Base-by-base conservation (phyloP, 2,888 invertebrate genomes). In the Abscondita cerata region DNA sequence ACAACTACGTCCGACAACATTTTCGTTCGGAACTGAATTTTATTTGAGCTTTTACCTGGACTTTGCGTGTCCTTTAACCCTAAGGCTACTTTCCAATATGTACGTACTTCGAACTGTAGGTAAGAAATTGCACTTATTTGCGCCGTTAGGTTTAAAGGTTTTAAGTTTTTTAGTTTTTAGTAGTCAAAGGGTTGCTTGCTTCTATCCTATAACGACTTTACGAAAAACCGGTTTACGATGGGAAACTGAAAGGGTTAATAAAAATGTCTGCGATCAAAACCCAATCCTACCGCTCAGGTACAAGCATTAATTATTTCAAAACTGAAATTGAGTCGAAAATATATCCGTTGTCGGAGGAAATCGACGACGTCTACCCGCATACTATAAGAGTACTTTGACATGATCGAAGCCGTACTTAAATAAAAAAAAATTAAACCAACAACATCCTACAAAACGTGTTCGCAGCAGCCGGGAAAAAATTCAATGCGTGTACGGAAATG, bases 141-240 rank as follows among this genome's bases (percentile, higher is more conserved):
- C 34, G 34, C 51, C 51, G 51, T 51, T 51, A 50, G 50, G 50
- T 50, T 13, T 50, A 6, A 19, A 50, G 34, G 15, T 50, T 33
- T 48, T 51, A 46, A 19, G 34, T 33, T 34, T 13, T 48, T 48
- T 25, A 13, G 13, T 33, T 48, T 25, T 25, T 25, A 25, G 25
- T 4, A 25, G 19, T 6, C 33, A 51, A 52, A 60, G 66, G 69
- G 67, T 61, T 56, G 52, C 41, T 41, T 12, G 52, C 44, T 41
- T 15, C 57, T 60, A 56, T 69, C 48, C 65, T 64, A 52, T 66
- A 70, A 70, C 70, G 70, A 68, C 67, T 68, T 68, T 55, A 54
- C 62, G 48, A 62, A 64, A 70, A 70, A 69, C 70, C 68, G 70
- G 69, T 69, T 70, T 69, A 57, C 50, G 48, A 19, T 70, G 70